A percentile compares a stretch with the other conserved stretches of the same genome.
Conservation (phyloP, 2,888 invertebrate genomes). For the Phengaris arion region DNA sequence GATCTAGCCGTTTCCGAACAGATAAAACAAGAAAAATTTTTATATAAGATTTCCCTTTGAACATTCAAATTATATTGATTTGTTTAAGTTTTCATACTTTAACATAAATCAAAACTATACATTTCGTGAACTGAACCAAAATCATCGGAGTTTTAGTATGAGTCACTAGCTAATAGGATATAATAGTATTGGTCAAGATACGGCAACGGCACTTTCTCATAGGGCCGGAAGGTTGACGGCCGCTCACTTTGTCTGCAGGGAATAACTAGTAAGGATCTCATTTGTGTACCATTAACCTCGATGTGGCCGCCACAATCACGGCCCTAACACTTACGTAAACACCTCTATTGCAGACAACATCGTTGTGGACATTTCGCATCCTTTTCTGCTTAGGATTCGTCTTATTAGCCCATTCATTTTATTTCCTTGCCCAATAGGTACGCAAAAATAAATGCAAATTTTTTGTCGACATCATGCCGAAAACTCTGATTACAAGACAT, state of each 20-base stretch:
- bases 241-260: slow-evolving; percentile 31
- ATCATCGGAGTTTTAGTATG: not conserved
- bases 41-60: too few relatives aligned
- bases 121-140: not conserved
- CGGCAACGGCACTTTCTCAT: slow-evolving; percentile 46
- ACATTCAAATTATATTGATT: too few relatives aligned
- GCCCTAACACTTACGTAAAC: slow-evolving; percentile 38
- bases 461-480: slow-evolving; percentile 6
- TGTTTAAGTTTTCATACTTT: too few relatives aligned
- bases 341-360: not conserved
- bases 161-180: slow-evolving; percentile 20
- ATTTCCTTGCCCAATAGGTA: not conserved
- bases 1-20: too few relatives aligned
- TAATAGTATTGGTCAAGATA: slow-evolving; percentile 45
- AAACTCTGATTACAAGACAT: not conserved
- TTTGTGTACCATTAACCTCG: slow-evolving; percentile 61
- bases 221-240: slow-evolving; percentile 49
- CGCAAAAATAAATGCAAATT: slow-evolving; percentile 1
- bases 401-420: slow-evolving; percentile 6
- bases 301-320: slow-evolving; percentile 45
- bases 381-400: not conserved
- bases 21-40: too few relatives aligned
- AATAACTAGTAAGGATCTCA: slow-evolving; percentile 39
- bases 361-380: not conserved
- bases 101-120: too few relatives aligned